A percentile compares a stretch with the other conserved stretches of the same genome.
phyloP scores from a whole-genome alignment of 2,888 invertebrate genomes.

The Iphiclides podalirius region DNA sequence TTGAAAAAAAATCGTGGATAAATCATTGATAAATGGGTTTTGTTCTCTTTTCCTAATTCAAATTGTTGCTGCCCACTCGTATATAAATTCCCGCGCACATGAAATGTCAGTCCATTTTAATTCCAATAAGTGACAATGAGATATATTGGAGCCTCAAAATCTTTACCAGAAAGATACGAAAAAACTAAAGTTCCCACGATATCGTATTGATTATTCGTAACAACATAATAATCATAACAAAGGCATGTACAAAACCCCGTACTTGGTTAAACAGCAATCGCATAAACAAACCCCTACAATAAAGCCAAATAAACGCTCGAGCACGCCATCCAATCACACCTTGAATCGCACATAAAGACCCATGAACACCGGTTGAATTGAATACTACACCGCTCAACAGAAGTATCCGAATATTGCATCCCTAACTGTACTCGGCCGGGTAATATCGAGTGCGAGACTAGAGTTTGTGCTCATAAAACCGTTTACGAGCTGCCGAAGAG shows the following conservation, averaged over 20 bases:
- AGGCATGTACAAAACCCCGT: slow-evolving; percentile 75
- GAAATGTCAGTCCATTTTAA: slow-evolving; percentile 6
- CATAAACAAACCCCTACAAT: slow-evolving; percentile 80
- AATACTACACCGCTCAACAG: slow-evolving; percentile 70
- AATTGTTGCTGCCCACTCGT: slow-evolving; percentile 37
- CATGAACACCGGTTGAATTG: slow-evolving; percentile 76
- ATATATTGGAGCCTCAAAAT: slow-evolving; percentile 3
- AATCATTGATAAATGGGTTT: slow-evolving; percentile 74
- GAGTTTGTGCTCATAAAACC: slow-evolving; percentile 78
- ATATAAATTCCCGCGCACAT: neutral
- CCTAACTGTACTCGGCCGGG: slow-evolving; percentile 72
- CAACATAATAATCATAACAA: slow-evolving; percentile 78
- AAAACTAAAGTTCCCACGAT: slow-evolving; percentile 53
- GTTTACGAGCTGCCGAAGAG: slow-evolving; percentile 80
- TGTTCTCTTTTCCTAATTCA: slow-evolving; percentile 63
- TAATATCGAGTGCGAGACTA: slow-evolving; percentile 73
- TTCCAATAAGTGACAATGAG: slow-evolving; percentile 39
- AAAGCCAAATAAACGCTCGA: slow-evolving; percentile 79
- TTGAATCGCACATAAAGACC: slow-evolving; percentile 79
- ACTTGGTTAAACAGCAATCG: slow-evolving; percentile 79
- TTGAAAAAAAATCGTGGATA: slow-evolving; percentile 73
- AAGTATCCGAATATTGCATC: slow-evolving; percentile 73
- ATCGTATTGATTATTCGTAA: slow-evolving; percentile 63
- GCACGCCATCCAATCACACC: slow-evolving; percentile 80
- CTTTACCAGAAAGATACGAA: slow-evolving; percentile 27